Evolutionary conservation across 2,113 vertebrate genomes (phyloP).

Genomic region (Amphiprion percula): DNA sequence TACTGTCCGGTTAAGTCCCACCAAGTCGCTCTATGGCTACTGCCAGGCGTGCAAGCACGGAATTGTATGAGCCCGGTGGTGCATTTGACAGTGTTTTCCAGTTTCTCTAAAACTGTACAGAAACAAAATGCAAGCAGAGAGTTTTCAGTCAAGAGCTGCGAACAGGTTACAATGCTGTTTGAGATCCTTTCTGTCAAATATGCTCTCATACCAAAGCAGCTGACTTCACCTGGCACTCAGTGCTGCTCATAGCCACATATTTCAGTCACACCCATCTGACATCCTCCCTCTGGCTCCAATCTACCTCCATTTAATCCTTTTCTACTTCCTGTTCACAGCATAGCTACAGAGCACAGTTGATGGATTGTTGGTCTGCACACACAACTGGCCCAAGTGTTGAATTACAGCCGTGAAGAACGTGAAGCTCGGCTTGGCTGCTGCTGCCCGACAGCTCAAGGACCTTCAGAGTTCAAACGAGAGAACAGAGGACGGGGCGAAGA

Average conservation of each 20-base stretch:
- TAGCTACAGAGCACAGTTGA: constrained; percentile 18
- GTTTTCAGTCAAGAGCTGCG: too few species aligned
- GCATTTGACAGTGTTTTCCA: background rate
- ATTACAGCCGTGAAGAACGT: constrained; percentile 31
- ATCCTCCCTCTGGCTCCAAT: constrained; percentile 18
- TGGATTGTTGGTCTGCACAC: background rate
- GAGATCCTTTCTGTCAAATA: too few species aligned
- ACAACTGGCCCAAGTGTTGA: constrained; percentile 11
- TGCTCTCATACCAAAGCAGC: background rate
- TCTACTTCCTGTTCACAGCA: constrained; percentile 8
- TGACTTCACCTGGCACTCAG: background rate
- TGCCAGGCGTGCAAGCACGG: background rate
- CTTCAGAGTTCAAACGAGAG: constrained; percentile 40
- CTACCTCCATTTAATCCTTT: background rate
- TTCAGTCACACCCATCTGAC: constrained; percentile 7
- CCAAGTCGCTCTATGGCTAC: background rate
- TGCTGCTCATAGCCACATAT: background rate
- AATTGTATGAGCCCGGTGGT: background rate
- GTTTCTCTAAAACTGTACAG: background rate
- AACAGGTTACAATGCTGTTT: background rate
- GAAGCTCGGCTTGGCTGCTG: constrained; percentile 6
- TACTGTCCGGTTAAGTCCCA: background rate
- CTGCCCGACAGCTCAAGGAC: constrained; percentile 69
- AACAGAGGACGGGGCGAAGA: background rate
- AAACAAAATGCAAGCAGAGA: background rate